Evolutionary conservation across 2,797 vertebrate genomes (phyloP).

Genomic region (Synaphobranchus kaupii): DNA sequence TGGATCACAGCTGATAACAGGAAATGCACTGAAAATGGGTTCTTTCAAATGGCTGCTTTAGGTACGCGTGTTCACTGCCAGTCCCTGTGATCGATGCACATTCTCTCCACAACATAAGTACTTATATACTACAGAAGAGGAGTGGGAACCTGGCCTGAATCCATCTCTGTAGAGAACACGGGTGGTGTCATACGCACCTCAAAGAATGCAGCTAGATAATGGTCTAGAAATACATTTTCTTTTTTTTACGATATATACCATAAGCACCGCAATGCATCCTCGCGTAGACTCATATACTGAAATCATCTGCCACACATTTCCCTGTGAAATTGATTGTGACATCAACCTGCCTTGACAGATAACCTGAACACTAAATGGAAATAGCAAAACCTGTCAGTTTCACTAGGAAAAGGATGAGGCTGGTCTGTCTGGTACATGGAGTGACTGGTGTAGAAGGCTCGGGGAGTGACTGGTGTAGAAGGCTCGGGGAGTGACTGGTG

Average conservation of each 20-base stretch:
- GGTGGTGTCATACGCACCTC: neutral
- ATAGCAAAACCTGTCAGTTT: neutral
- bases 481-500: too few relatives aligned
- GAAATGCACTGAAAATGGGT: neutral
- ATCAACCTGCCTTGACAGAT: neutral
- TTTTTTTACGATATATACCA: neutral
- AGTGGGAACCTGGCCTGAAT: neutral
- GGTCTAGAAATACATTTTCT: neutral
- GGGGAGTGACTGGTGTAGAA: too few relatives aligned
- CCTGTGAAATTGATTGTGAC: neutral
- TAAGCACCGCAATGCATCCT: neutral
- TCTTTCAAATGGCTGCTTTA: neutral
- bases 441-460: neutral
- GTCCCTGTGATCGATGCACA: neutral
- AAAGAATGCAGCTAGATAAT: neutral
- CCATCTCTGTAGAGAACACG: neutral
- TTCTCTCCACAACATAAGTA: neutral
- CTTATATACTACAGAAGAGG: neutral
- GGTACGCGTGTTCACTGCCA: neutral
- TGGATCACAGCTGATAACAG: neutral
- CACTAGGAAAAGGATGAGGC: neutral
- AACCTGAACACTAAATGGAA: neutral
- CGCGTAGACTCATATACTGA: neutral
- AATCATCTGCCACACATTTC: neutral
- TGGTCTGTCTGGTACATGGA: neutral